Evolutionary conservation across 2,888 invertebrate species (phyloP).

Genomic region (Lymantria monacha): DNA sequence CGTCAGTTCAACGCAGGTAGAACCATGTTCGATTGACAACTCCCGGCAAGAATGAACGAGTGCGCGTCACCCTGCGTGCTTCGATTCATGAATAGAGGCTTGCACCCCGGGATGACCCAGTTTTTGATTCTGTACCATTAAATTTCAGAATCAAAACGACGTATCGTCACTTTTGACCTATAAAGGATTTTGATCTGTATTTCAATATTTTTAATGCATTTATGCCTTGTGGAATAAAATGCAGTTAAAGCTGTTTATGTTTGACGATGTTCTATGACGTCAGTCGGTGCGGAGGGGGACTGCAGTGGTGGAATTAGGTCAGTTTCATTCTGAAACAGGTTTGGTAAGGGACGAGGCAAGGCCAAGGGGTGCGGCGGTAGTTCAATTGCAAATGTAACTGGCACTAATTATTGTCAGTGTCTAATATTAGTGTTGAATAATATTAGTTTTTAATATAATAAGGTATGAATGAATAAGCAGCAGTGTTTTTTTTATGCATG

Average conservation of each 20-base stretch:
- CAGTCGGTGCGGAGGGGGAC: slow-evolving; percentile 73
- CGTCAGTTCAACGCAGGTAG: slow-evolving; percentile 44
- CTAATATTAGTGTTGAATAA: slow-evolving; percentile 3
- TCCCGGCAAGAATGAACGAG: slow-evolving; percentile 68
- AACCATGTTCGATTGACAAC: slow-evolving; percentile 57
- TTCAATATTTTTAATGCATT: slow-evolving; percentile 4
- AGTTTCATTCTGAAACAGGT: slow-evolving; percentile 86
- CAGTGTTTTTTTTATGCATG: background rate
- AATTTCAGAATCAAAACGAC: slow-evolving; percentile 32
- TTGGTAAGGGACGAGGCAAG: slow-evolving; percentile 43
- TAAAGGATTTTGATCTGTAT: slow-evolving; percentile 30
- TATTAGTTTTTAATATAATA: background rate
- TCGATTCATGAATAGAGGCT: slow-evolving; percentile 83
- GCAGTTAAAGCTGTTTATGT: slow-evolving; percentile 47
- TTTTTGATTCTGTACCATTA: slow-evolving; percentile 75
- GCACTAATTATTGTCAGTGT: slow-evolving; percentile 46
- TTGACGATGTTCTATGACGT: slow-evolving; percentile 77
- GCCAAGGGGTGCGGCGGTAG: slow-evolving; percentile 37
- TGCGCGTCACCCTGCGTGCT: slow-evolving; percentile 65
- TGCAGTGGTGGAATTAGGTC: slow-evolving; percentile 81
- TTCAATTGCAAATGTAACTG: slow-evolving; percentile 55
- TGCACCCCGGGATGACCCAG: slow-evolving; percentile 86
- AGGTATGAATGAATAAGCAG: background rate
- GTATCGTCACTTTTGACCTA: slow-evolving; percentile 29
- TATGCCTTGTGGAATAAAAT: slow-evolving; percentile 34